Evolutionary conservation across 1,140 invertebrate species (phyloP), one percentile per base, ranked within the genome.

Genomic region (Hylaeus anthracinus): DNA sequence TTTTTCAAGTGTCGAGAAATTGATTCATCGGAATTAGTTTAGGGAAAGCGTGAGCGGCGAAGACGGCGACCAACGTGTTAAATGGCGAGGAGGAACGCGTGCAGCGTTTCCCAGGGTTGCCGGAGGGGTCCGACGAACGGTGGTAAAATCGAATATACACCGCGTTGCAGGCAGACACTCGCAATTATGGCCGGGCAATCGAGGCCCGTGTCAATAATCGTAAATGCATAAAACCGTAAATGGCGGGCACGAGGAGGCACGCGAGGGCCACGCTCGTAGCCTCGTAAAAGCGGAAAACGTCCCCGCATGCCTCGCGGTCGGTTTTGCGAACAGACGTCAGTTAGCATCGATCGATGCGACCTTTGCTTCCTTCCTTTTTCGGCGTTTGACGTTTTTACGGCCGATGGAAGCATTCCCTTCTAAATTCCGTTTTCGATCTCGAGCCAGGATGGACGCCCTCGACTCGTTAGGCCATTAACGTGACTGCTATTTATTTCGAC

Each of bases 201-300:
- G 43, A 56, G 66, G 58, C 12, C 37, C 63, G 73, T 56, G 60
- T 75, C 85, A 86, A 91, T 88, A 89, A 90, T 89, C 83, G 72
- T 89, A 88, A 91, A 90, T 79, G 67, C 84, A 90, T 86, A 86
- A 90, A 89, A 9, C 51, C 64, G 79, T 88, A 56, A 84, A 81
- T 10, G 75, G 39, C 53, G 48, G 48, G 79, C 60, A 70, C 75
- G 58, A 86, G 60, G 65, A 86, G 85, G 81, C 90, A 89, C 79
- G 87, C 87, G 87, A 90, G 81, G 87, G 84, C 61, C 87, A 90
- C 83, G 70, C 71, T 84, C 72, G 39, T 14, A 64, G 61, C 72
- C 75, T 84, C 80, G 76, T 72, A 72, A 65, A 86, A 82, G 45
- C 76, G 81, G 75, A 85, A 84, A 79, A 84, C 80, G 71, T 48